A percentile compares a stretch with the other conserved stretches of the same genome.
phyloP scores from a whole-genome alignment of 2,888 invertebrate genomes.

The Troilus luridus region DNA sequence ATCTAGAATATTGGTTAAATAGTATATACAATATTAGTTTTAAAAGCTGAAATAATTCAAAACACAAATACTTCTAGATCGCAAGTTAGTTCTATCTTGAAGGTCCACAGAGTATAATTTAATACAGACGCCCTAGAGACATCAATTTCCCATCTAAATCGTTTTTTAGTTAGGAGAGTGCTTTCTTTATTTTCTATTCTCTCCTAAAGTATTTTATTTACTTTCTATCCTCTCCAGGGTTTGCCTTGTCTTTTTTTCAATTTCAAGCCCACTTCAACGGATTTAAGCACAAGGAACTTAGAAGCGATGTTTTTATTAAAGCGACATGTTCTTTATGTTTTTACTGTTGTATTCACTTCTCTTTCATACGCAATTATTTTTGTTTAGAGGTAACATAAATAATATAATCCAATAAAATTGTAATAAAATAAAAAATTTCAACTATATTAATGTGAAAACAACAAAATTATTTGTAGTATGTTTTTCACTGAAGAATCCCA shows the following conservation, averaged over 20 bases:
- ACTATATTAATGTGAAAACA: no score
- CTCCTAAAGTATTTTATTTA: background rate
- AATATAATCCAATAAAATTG: no score
- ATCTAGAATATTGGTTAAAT: no score
- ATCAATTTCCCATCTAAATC: background rate
- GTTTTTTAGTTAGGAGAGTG: conserved; percentile 6
- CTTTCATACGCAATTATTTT: no score
- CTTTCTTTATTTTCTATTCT: background rate
- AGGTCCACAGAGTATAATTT: background rate
- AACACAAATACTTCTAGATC: background rate
- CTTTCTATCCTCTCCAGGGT: background rate
- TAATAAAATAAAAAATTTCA: no score
- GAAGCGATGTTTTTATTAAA: background rate
- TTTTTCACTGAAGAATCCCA: background rate
- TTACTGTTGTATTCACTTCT: no score
- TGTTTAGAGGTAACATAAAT: no score
- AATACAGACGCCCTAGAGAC: background rate
- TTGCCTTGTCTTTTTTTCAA: background rate
- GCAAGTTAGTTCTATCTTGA: background rate
- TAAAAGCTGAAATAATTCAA: no score
- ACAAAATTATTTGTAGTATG: background rate
- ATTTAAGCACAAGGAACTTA: background rate
- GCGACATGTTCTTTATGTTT: background rate
- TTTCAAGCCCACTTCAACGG: background rate
- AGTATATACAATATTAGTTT: no score